These are phyloP conservation scores for Harlomillsia oculata DNA, from an alignment of 1,140 invertebrate genomes.

Conservation along the genomic window DNA sequence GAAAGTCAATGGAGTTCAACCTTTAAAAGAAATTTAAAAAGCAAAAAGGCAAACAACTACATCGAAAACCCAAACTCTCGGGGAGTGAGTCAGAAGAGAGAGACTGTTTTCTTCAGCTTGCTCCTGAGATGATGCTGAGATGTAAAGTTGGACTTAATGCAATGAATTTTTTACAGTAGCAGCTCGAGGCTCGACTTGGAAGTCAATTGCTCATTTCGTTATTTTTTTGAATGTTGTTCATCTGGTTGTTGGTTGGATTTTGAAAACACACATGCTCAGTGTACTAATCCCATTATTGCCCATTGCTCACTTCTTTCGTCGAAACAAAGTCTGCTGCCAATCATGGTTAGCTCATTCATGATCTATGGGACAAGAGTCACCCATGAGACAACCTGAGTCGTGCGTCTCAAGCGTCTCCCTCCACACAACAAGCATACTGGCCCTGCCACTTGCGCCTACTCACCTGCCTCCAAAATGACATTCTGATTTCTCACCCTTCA, in stretches of 20 bases:
- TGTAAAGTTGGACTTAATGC: too few relatives aligned
- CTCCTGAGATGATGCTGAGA: too few relatives aligned
- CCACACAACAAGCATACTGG: neutral
- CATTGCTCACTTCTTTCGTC: slow-evolving; percentile 20
- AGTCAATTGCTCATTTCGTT: slow-evolving; percentile 18
- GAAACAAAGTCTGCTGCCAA: slow-evolving; percentile 29
- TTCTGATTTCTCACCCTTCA: slow-evolving; percentile 15
- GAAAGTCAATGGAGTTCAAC: too few relatives aligned
- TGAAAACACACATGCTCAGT: slow-evolving; percentile 9
- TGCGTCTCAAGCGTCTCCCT: neutral
- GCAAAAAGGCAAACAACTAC: too few relatives aligned
- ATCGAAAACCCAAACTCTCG: too few relatives aligned
- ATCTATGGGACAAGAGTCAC: slow-evolving; percentile 27
- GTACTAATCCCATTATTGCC: slow-evolving; percentile 27
- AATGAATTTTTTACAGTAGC: too few relatives aligned
- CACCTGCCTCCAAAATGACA: slow-evolving; percentile 11
- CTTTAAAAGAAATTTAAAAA: too few relatives aligned
- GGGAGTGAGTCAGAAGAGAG: too few relatives aligned
- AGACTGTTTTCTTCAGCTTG: too few relatives aligned
- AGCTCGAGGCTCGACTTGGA: slow-evolving; percentile 8
- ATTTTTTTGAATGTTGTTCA: neutral
- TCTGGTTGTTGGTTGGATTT: slow-evolving; percentile 2
- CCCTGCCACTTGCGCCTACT: neutral
- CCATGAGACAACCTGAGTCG: slow-evolving; percentile 18
- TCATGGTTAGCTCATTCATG: slow-evolving; percentile 27